These are phyloP conservation scores for Acrossocheilus fasciatus DNA, from an alignment of 2,797 vertebrate genomes.

Conservation along the genomic window DNA sequence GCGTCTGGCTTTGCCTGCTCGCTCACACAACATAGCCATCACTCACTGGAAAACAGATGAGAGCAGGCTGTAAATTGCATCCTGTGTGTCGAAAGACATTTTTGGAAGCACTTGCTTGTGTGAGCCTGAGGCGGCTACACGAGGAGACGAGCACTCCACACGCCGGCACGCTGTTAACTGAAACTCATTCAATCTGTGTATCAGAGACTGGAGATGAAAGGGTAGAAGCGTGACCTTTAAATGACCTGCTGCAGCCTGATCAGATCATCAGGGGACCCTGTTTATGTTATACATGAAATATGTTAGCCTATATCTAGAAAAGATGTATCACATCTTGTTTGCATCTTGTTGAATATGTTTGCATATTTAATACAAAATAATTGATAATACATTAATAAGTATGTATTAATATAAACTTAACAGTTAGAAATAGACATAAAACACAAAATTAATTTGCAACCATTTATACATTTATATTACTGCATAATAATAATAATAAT, in stretches of 20 bases:
- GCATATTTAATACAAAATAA: not conserved
- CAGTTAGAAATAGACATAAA: not conserved
- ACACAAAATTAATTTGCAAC: not conserved
- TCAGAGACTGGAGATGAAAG: not conserved
- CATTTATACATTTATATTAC: not conserved
- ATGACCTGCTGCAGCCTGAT: conserved; percentile 5
- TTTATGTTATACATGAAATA: not conserved
- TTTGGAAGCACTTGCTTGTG: not conserved
- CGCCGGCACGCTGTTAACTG: not conserved
- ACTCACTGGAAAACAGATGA: not conserved
- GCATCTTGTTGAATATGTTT: too few relatives aligned
- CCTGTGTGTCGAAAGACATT: not conserved
- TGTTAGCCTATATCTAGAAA: not conserved
- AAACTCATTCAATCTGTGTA: conserved; percentile 17
- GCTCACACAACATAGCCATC: conserved; percentile 4
- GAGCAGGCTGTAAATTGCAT: not conserved
- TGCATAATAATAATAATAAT: conserved; percentile 1
- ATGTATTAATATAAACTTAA: not conserved
- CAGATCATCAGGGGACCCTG: not conserved
- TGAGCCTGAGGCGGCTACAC: not conserved
- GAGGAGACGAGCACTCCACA: not conserved
- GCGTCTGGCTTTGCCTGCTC: conserved; percentile 67
- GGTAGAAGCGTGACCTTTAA: not conserved
- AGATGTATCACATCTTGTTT: not conserved
- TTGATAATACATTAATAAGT: not conserved